Conservation (phyloP, 2,797 vertebrate species). For the Sebastolobus alascanus region DNA sequence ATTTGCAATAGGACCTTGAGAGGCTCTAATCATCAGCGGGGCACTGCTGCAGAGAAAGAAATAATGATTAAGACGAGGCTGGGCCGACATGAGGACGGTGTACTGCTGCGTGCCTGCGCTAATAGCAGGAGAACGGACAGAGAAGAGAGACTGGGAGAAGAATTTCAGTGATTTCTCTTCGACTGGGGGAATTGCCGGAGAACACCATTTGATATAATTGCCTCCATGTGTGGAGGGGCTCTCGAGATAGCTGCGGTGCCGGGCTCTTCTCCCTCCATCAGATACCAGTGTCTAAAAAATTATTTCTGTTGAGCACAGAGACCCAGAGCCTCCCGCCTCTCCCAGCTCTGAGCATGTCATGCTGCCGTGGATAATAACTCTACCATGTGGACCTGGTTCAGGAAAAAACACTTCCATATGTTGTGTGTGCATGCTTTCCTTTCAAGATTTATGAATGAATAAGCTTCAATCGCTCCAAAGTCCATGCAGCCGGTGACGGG, state of each 20-base stretch:
- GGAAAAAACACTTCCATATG: constrained; percentile 82
- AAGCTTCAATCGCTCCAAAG: constrained; percentile 62
- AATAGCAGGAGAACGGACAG: constrained; percentile 41
- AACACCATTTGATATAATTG: constrained; percentile 79
- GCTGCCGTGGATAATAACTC: constrained; percentile 72
- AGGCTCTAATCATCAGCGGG: constrained; percentile 50
- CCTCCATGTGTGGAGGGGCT: constrained; percentile 76
- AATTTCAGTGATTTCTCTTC: constrained; percentile 76
- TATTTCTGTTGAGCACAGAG: constrained; percentile 58
- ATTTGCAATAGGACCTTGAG: constrained; percentile 58
- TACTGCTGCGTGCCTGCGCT: constrained; percentile 35
- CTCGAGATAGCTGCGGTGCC: constrained; percentile 57
- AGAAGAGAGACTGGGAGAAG: constrained; percentile 44
- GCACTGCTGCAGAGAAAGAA: constrained; percentile 58
- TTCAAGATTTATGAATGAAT: constrained; percentile 85
- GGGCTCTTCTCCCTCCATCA: constrained; percentile 66
- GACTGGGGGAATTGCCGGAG: constrained; percentile 70
- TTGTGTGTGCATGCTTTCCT: constrained; percentile 65
- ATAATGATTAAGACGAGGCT: constrained; percentile 63
- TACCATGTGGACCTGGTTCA: constrained; percentile 78
- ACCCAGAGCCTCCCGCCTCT: constrained; percentile 48
- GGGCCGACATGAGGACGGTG: constrained; percentile 35
- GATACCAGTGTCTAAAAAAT: constrained; percentile 67
- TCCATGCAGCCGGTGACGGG: constrained; percentile 46
- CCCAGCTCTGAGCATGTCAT: constrained; percentile 58